Base-by-base conservation (phyloP, 2,888 invertebrate species). In the Siphonodentalium dalli region DNA sequence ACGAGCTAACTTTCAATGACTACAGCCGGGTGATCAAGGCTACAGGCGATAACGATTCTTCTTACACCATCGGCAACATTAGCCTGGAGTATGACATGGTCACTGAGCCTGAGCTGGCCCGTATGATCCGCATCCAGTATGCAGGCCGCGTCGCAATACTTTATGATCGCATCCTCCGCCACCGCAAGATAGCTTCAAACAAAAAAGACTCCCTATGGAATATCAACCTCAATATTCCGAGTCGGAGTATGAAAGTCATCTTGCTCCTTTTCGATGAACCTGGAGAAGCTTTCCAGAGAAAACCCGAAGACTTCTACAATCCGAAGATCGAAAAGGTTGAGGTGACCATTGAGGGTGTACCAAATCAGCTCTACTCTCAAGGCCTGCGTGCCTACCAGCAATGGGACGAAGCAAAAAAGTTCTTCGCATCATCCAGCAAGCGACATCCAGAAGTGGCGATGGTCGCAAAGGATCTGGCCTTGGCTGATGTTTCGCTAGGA, bases 281-380 rank as follows among this genome's bases (percentile, higher is more conserved):
- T 9, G 38, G 38, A 20, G 15, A 27, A 27, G 34, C 44, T 35
- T 48, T 18, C 15, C 6, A 23, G 37, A 33, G 43, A 47, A 24
- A 21, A 6, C 26, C 45, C 18, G 51, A 58, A 43, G 11, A 11
- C 8, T 62, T 44, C 44, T 62, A 51, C 37, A 58, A 62, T 29
- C 60, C 59, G 6, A 49, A 58, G 27, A 62, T 65, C 21, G 37
- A 15, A 26, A 61, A 63, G 35, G 58, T 58, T 24, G 54, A 54
- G 27, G 29, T 61, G n/a, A 63, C 47, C 33, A 61, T 59, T 35
- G 61, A 64, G 34, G 53, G 61, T 7, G 54, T 54, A 9, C 61
- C 59, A n/a, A 59, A 63, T 44, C 61, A 61, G 40, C 50, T 63
- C n/a, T 65, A 57, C 59, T 43, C 27, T 39, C 59, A 65, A 50